These are phyloP conservation scores for Agelaius phoeniceus DNA, from an alignment of 2,113 vertebrate species.

Conservation along the genomic window DNA sequence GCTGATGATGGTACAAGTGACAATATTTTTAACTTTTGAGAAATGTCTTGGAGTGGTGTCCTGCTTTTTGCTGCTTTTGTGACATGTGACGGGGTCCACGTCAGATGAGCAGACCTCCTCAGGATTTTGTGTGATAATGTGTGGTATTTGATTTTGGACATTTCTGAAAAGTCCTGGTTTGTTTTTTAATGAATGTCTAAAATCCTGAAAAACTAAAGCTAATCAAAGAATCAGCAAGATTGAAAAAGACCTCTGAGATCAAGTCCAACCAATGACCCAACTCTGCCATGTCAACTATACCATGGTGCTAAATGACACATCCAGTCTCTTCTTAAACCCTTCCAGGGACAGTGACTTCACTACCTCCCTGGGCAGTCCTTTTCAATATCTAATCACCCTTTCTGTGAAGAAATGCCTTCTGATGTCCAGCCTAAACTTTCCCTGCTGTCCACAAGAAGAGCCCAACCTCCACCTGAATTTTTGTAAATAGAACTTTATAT, in stretches of 20 bases:
- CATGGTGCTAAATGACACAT: background rate
- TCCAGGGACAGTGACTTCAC: background rate
- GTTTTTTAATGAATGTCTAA: background rate
- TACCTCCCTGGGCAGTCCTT: background rate
- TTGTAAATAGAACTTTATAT: background rate
- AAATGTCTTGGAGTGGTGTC: background rate
- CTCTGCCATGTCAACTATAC: background rate
- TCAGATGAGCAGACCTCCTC: background rate
- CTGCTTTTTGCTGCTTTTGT: background rate
- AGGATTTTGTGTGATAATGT: background rate
- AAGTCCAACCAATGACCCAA: background rate
- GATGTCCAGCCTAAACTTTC: background rate
- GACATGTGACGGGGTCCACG: background rate
- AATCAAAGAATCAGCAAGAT: background rate
- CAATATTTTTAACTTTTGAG: background rate
- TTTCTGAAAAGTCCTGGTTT: background rate
- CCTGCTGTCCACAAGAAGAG: background rate
- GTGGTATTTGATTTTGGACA: background rate
- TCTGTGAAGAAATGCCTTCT: background rate
- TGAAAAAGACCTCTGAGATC: background rate
- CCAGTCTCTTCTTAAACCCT: background rate
- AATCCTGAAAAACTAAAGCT: background rate
- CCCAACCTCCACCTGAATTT: background rate
- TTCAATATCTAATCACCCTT: background rate
- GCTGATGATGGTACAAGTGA: background rate